Evolutionary conservation across 2,888 invertebrate genomes (phyloP), one percentile per base, ranked within the genome.

Genomic region (Harmothoe impar): DNA sequence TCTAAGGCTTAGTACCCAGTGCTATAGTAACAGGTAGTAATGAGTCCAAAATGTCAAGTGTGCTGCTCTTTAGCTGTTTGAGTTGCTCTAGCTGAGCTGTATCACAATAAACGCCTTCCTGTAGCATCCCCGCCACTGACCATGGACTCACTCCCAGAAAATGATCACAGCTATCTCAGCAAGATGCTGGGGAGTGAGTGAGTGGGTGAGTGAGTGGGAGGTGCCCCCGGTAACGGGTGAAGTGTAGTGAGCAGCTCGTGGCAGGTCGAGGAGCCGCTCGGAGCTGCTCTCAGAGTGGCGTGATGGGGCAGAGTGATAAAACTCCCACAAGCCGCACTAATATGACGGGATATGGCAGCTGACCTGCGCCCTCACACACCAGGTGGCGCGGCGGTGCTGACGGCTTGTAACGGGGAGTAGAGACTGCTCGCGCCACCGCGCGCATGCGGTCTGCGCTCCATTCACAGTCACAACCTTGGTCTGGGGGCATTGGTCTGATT

Each of bases 231-330:
- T 62, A 20, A 62, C 20, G 62, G 20, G n/a, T 62, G 23, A 20
- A 20, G n/a, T n/a, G 20, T 20, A n/a, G 62, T 72, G 72, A 62
- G 62, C 62, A 62, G 62, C n/a, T 29, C 25, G 72, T 29, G 72
- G 15, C 15, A 31, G 31, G 29, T 10, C 10, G 25, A 15, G 29
- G 72, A 72, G 72, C 72, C 0, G 72, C 72, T 72, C 72, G 29
- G 29, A 72, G 72, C 29, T 29, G 62, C 72, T 72, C 72, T 15
- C 72, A 25, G 20, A 15, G 25, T 25, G 29, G 72, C 72, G 72
- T 29, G 72, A 72, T 29, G 72, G 72, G 72, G n/a, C 25, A n/a
- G 72, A 72, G 72, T 72, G 72, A 72, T 72, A 72, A 72, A 72
- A 31, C 29, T 72, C 72, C 72, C 72, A 72, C 72, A 72, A 12